Base-by-base conservation (phyloP, 2,113 vertebrate species). In the Ciconia boyciana region DNA sequence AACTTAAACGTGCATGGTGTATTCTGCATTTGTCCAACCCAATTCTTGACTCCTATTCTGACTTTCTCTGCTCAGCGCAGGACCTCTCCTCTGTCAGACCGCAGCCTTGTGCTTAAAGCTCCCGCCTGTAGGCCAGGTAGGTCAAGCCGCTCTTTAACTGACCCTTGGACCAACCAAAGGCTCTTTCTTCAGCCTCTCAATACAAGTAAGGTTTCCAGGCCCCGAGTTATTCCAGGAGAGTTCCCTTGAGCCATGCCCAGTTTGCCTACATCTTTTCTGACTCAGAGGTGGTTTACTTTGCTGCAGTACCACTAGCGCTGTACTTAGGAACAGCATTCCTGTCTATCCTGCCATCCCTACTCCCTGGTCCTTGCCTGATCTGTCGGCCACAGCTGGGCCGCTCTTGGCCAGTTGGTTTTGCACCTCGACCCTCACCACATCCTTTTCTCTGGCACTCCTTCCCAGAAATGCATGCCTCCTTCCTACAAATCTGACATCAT, bases 361-460 rank as follows among this genome's bases (percentile, higher is more conserved):
- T 49, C 13, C 31, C 39, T 36, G 10, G 16, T 20, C 19, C 46
- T 41, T 44, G 28, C 55, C 29, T 71, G 7, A 31, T 32, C 34
- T 32, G 8, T 17, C 19, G 8, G 34, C 22, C 31, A 24, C 18
- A 52, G 11, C 15, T 1, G 3, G 29, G 22, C 10, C 20, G 31
- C 11, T 62, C 62, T 55, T 43, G 26, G 11, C 32, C 24, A 8
- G 11, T 7, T 57, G 26, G 13, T 28, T 72, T 83, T 49, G 29
- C 15, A 11, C 25, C 55, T 60, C 2, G 4, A 5, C 11, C 20
- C n/a, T 78, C 1, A 0, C 19, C 36, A 16, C 7, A 3, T 46
- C 55, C 14, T 75, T 65, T 54, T n/a, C 60, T 57, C 32, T 36
- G 16, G 26, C 28, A 19, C 11, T 44, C n/a, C 44, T 78, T 62